Evolutionary conservation across 2,888 invertebrate species (phyloP).

Genomic region (Tribolium freemani): DNA sequence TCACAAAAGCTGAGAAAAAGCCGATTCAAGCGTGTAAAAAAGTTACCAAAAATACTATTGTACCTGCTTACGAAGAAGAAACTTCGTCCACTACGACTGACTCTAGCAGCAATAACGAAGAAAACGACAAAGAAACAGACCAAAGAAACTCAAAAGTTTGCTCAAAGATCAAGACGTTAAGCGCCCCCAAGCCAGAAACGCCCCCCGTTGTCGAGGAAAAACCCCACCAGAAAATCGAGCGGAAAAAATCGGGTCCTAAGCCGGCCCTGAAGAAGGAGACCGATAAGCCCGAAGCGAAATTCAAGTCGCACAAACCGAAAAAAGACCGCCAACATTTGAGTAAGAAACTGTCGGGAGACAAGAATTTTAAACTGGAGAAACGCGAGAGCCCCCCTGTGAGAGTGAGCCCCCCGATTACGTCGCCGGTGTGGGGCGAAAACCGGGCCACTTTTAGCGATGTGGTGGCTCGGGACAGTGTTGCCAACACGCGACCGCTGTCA

Average conservation of each 20-base stretch:
- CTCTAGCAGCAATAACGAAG: constrained; percentile 77
- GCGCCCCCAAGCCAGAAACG: constrained; percentile 44
- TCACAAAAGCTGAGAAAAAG: constrained; percentile 54
- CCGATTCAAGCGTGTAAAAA: constrained; percentile 53
- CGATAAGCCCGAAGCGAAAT: constrained; percentile 35
- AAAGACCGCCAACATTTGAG: constrained; percentile 33
- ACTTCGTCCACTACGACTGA: constrained; percentile 81
- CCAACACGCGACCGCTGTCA: constrained; percentile 41
- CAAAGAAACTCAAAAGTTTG: constrained; percentile 51
- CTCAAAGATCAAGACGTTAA: constrained; percentile 45
- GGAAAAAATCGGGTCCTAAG: constrained; percentile 44
- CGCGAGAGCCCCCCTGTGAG: constrained; percentile 33
- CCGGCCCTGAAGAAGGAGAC: constrained; percentile 45
- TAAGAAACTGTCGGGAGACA: constrained; percentile 33
- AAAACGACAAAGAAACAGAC: constrained; percentile 64
- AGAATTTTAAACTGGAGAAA: constrained; percentile 40
- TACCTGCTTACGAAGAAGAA: constrained; percentile 73
- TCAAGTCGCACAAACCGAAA: constrained; percentile 3
- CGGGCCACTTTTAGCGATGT: constrained; percentile 74
- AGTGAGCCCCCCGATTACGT: constrained; percentile 56
- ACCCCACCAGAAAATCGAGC: constrained; percentile 41
- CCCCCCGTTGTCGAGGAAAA: constrained; percentile 42
- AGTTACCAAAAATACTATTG: constrained; percentile 53
- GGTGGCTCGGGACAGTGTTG: constrained; percentile 67
- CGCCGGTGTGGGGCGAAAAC: constrained; percentile 71